Base-by-base conservation (phyloP, 2,113 vertebrate species). In the Crotalus horridus region DNA sequence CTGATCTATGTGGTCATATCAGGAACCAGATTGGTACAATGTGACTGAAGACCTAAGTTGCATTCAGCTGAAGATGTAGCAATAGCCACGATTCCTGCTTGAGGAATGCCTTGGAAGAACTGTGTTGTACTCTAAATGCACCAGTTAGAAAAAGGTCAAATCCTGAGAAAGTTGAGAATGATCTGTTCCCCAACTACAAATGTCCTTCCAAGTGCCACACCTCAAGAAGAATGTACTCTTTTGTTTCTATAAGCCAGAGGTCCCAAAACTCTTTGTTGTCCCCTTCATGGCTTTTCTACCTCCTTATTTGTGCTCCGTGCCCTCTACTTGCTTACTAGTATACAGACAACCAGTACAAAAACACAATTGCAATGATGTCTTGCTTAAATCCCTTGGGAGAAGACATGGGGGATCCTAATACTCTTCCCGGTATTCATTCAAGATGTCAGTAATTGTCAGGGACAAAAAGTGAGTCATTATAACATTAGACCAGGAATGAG, bases 401-500 rank as follows among this genome's bases (percentile, higher is more conserved):
- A 64, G 61, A 64, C 10, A 64, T 64, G 10, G 10, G 1, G 7
- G 21, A 23, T 2, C 56, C 48, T 58, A 58, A 58, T 23, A 59
- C 3, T 59, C 3, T 59, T 59, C 8, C 23, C 8, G 61, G 12
- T 26, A 24, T 54, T 21, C 26, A 55, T 74, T 29, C 54, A 12
- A 87, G 33, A 20, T 3, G 54, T n/a, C 56, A 92, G 29, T 24
- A 6, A 53, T 43, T 39, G 26, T 13, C 23, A 43, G 90, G 20
- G 43, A 64, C 12, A 23, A 54, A 56, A 39, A 58, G 11, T 1
- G 4, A 6, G 61, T 23, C 23, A 91, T 92, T 93, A 91, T 93
- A 96, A 93, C 88, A 54, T 7, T 26, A 26, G 55, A 17, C 58
- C 95, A 90, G 54, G 46, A 89, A 92, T 74, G 53, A 53, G n/a